Evolutionary conservation across 1,140 invertebrate genomes (phyloP).

Genomic region (Neocloeon triangulifer): DNA sequence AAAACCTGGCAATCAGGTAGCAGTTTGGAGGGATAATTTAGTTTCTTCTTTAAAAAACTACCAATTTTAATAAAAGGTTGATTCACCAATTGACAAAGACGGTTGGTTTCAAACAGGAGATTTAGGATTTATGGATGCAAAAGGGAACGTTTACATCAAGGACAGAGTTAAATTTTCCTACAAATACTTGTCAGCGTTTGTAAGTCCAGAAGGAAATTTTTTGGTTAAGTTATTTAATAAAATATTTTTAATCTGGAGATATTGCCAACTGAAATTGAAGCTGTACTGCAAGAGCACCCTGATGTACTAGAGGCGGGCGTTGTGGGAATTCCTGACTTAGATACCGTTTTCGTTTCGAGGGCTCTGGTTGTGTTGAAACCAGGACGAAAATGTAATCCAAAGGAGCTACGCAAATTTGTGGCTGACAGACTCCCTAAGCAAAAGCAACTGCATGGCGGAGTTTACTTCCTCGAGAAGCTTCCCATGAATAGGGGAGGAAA

Average conservation of each 20-base stretch:
- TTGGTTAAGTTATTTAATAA: too few species aligned
- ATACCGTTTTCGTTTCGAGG: not conserved
- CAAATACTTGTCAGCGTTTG: too few species aligned
- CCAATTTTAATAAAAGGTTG: not conserved
- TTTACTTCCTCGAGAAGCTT: not conserved
- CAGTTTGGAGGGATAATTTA: too few species aligned
- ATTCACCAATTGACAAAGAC: slow-evolving; percentile 2
- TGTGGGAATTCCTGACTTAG: not conserved
- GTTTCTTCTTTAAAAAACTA: too few species aligned
- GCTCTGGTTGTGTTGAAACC: not conserved
- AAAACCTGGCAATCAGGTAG: too few species aligned
- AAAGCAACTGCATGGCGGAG: slow-evolving; percentile 1
- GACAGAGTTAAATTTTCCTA: slow-evolving; percentile 14
- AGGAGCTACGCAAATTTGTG: too few species aligned
- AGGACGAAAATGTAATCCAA: too few species aligned
- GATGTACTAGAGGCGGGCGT: not conserved
- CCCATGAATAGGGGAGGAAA: slow-evolving; percentile 1
- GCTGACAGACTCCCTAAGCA: not conserved
- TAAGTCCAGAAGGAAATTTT: too few species aligned
- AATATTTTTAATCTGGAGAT: too few species aligned
- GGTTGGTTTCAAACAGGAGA: slow-evolving; percentile 12
- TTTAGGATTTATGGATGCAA: slow-evolving; percentile 12
- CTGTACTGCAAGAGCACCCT: not conserved
- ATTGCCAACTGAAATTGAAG: slow-evolving; percentile 1
- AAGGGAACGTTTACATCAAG: slow-evolving; percentile 12